A percentile compares a stretch with the other conserved stretches of the same genome.
Conservation (phyloP, 2,113 vertebrate genomes). For the Pteruthius melanotis region DNA sequence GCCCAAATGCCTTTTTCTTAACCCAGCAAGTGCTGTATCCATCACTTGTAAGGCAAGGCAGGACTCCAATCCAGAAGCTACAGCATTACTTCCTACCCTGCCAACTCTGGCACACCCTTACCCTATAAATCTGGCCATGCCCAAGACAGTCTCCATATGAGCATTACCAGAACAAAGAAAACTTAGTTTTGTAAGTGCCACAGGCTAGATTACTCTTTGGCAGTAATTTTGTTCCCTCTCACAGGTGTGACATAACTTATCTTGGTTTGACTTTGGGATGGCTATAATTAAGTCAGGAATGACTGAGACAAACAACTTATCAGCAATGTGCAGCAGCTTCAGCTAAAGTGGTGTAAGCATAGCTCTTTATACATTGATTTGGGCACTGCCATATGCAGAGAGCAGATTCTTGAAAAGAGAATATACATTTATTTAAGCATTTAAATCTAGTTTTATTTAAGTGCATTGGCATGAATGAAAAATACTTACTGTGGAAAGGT, state of each 20-base stretch:
- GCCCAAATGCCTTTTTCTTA: not conserved
- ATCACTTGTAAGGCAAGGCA: not conserved
- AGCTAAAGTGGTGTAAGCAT: not conserved
- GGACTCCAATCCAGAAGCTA: not conserved
- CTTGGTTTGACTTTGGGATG: not conserved
- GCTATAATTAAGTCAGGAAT: not conserved
- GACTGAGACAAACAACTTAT: not conserved
- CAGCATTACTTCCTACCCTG: not conserved
- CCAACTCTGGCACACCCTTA: not conserved
- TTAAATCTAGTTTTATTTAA: not conserved
- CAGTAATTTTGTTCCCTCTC: not conserved
- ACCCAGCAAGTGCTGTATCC: not conserved
- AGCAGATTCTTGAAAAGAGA: not conserved
- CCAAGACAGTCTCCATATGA: not conserved
- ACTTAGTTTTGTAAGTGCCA: not conserved
- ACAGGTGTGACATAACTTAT: not conserved
- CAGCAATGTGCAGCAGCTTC: not conserved
- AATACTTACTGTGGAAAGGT: conserved; percentile 90
- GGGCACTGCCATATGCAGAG: not conserved
- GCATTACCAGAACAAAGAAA: not conserved
- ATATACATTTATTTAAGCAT: not conserved
- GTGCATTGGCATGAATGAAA: not conserved
- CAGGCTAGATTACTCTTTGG: not conserved
- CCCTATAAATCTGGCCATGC: not conserved
- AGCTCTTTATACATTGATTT: not conserved